A percentile compares a stretch with the other conserved stretches of the same genome.
These are phyloP conservation scores for Anguilla obscura DNA, from an alignment of 2,797 vertebrate genomes.

Conservation along the genomic window DNA sequence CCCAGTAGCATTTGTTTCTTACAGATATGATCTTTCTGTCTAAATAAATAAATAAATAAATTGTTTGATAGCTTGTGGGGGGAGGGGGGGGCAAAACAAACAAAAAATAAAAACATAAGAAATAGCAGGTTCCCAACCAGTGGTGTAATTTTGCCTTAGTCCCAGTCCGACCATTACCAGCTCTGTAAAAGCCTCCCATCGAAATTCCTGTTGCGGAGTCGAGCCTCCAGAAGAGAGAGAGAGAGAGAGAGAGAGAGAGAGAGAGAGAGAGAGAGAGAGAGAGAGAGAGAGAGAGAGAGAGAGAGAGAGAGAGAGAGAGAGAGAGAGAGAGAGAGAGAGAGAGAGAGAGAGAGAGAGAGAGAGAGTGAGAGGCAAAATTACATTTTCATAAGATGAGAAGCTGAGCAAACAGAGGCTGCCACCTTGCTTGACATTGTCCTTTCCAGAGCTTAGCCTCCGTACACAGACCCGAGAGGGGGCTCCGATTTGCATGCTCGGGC, in stretches of 20 bases:
- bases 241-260: conserved; percentile 42
- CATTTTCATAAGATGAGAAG: conserved; percentile 60
- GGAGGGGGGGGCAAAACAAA: no score
- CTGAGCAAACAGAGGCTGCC: conserved; percentile 63
- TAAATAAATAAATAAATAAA: neutral
- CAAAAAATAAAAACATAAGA: neutral
- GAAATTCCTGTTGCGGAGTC: neutral
- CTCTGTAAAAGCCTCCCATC: neutral
- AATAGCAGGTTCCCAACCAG: neutral
- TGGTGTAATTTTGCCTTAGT: neutral
- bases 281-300: no score
- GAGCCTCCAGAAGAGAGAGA: conserved; percentile 10
- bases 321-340: no score
- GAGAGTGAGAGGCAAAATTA: conserved; percentile 59
- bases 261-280: no score
- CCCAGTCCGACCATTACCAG: neutral
- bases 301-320: no score
- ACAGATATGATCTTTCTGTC: no score
- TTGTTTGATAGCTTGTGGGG: neutral
- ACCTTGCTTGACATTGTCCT: conserved; percentile 70
- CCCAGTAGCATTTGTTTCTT: neutral
- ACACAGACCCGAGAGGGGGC: conserved; percentile 73
- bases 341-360: no score
- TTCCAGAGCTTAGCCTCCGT: conserved; percentile 61
- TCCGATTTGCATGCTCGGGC: conserved; percentile 79